Evolutionary conservation across 2,113 vertebrate genomes (phyloP).

Genomic region (Ptilorrhoa leucosticta): DNA sequence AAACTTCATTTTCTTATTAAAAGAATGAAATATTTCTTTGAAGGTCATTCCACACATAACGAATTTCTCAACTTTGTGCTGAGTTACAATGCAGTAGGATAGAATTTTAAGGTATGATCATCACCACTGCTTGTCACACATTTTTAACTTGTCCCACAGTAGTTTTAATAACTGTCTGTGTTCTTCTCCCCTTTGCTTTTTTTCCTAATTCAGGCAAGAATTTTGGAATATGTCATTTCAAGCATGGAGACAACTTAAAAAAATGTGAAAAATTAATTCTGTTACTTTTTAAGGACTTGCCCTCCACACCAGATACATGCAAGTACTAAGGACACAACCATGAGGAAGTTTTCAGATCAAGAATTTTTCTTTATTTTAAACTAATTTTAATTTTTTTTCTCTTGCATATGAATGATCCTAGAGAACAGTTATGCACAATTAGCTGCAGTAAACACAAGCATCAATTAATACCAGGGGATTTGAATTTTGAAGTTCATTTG

Average conservation of each 20-base stretch:
- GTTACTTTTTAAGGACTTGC: neutral
- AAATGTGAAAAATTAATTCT: neutral
- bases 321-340: neutral
- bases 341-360: too few relatives aligned
- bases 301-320: neutral
- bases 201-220: neutral
- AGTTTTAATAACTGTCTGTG: neutral
- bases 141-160: neutral
- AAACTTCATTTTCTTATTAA: neutral
- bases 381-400: neutral
- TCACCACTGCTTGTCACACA: neutral
- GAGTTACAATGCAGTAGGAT: neutral
- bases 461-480: neutral
- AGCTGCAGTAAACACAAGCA: neutral
- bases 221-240: neutral
- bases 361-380: neutral
- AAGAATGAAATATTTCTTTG: neutral
- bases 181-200: neutral
- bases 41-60: neutral
- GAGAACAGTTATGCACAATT: neutral
- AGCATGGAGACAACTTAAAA: neutral
- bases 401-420: neutral
- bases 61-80: neutral
- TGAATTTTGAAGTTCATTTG: neutral
- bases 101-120: neutral